Evolutionary conservation across 2,888 invertebrate species (phyloP), one percentile per base, ranked within the genome.

Genomic region (Amiota communis): DNA sequence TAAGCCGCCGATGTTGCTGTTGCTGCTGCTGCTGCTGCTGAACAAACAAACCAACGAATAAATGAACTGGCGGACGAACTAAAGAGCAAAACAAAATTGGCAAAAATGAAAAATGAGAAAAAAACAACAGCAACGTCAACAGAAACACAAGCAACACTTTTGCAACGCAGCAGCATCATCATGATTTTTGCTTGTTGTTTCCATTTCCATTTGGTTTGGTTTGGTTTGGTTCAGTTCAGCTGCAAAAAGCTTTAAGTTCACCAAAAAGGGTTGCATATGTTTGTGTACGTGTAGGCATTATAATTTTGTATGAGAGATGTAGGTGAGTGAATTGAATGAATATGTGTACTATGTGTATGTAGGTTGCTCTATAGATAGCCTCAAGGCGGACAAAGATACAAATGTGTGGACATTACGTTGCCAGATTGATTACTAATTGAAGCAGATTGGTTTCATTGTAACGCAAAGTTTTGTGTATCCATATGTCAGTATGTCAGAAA

Each of bases 31-130:
- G 59, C 8, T 8, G 36, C 20, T 9, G 20, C 59, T 8, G 53
- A 53, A n/a, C 53, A 53, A 53, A 53, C 53, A 12, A 4, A 53
- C 12, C 1, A n/a, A 12, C 59, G 59, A 59, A 59, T 10, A 15
- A 53, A 10, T 53, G 8, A 59, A 59, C 20, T 8, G 36, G 64
- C 15, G 72, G 71, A 76, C 78, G 79, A 82, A 82, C 73, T 74
- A 36, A 36, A 70, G 77, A 82, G 84, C 82, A 82, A 82, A 82
- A 82, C 82, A 82, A 82, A 82, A 82, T 81, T 75, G 73, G 72
- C 73, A 36, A 81, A 80, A 63, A 63, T 15, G 59, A n/a, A 80
- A 80, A 67, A 79, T 77, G 75, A 76, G 70, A 77, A 51, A 36
- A 8, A 23, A 68, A n/a, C 67, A 67, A 47, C 47, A 48, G 23